Conservation (phyloP, 2,888 invertebrate species). For the Xylota sylvarum region DNA sequence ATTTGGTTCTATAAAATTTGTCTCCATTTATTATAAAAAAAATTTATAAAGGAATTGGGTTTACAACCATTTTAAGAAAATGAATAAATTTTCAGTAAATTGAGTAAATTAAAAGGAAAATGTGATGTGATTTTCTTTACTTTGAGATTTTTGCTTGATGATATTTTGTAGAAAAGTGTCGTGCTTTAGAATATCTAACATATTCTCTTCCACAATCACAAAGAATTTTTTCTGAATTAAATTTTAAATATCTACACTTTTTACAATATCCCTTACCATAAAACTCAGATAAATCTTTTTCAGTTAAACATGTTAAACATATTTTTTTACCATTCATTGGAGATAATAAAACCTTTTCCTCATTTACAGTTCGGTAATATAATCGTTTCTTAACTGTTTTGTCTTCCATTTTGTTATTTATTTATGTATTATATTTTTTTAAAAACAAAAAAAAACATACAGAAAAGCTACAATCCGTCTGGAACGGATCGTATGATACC, state of each 20-base stretch:
- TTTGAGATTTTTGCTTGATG: conserved; percentile 21
- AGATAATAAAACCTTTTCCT: conserved; percentile 24
- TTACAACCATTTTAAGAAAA: conserved; percentile 24
- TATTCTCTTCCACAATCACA: conserved; percentile 4
- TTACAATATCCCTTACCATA: background rate
- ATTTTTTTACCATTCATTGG: conserved; percentile 13
- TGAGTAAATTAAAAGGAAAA: background rate
- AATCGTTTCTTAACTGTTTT: conserved; percentile 31
- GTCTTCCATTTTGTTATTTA: conserved; percentile 11
- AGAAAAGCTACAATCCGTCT: no score
- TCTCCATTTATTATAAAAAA: conserved; percentile 41
- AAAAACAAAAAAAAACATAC: conserved; percentile 22
- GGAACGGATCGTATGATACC: no score
- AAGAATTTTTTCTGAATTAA: conserved; percentile 11
- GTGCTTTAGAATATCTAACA: conserved; percentile 15
- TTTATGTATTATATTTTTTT: conserved; percentile 28
- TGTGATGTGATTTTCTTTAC: conserved; percentile 12
- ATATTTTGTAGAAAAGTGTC: conserved; percentile 36
- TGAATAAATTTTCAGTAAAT: conserved; percentile 10
- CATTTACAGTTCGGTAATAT: background rate
- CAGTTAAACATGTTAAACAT: conserved; percentile 16
- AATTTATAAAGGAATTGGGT: conserved; percentile 16
- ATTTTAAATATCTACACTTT: background rate
- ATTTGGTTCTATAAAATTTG: conserved; percentile 46
- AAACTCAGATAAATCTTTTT: conserved; percentile 4